Evolutionary conservation across 2,113 vertebrate species (phyloP).

Genomic region (Pangasianodon gigas): DNA sequence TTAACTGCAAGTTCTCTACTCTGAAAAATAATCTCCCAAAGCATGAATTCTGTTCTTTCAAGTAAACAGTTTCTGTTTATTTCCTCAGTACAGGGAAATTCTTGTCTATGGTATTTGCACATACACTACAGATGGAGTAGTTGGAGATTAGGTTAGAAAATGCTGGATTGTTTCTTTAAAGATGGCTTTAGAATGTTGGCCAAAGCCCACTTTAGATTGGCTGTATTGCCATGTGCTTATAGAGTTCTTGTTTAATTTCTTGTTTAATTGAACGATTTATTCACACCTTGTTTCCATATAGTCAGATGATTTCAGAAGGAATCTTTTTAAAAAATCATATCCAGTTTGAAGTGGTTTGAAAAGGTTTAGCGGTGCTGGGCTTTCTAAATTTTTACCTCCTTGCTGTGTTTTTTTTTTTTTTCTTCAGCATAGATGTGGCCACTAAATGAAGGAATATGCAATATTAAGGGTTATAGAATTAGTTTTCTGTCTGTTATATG

Average conservation of each 20-base stretch:
- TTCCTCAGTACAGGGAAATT: neutral
- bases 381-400: no score
- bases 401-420: neutral
- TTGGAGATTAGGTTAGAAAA: neutral
- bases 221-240: neutral
- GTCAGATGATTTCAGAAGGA: neutral
- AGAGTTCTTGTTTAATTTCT: neutral
- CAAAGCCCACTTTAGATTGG: neutral
- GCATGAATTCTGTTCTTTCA: neutral
- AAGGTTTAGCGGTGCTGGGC: no score
- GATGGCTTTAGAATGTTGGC: neutral
- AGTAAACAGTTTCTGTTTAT: neutral
- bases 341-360: no score
- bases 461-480: neutral
- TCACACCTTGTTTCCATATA: neutral
- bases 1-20: neutral
- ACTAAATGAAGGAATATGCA: neutral
- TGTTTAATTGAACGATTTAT: neutral
- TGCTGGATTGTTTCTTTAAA: neutral
- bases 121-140: neutral
- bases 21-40: neutral
- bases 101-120: neutral
- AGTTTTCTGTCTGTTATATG: neutral
- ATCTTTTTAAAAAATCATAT: neutral
- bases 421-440: neutral